Base-by-base conservation (phyloP, 2,888 invertebrate species). In the Agrypnus murinus region DNA sequence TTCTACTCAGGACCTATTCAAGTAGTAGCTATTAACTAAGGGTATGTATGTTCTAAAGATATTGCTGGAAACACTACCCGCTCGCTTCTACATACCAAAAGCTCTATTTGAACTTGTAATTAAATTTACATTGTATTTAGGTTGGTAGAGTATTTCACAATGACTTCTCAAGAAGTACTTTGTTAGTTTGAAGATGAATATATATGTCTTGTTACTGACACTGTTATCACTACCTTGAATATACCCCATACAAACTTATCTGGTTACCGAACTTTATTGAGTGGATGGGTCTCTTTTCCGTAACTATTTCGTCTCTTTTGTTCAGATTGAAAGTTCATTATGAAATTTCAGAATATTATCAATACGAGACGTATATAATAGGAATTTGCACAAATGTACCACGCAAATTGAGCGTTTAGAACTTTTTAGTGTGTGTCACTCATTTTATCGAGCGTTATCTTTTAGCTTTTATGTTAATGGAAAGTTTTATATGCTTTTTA, bases 101-200 rank as follows among this genome's bases (percentile, higher is more conserved):
- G 74, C 69, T 73, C 75, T 74, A 78, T 77, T 77, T 76, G 70
- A 65, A 66, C 71, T 70, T 59, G 68, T 74, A 73, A 75, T 72
- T 75, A 78, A 79, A 76, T 79, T 76, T 77, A 77, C 77, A 77
- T 75, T 75, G 71, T 69, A 71, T 70, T 55, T 55, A 55, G 55
- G 31, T 36, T 17, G 53, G 55, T 34, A 58, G 70, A 63, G 72
- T 65, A 75, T 50, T 69, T 65, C 72, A 67, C 71, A 71, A 71
- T 63, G 70, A 53, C 19, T 64, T 55, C 55, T 15, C 55, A 12
- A 55, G 55, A 36, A 55, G 25, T 55, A 55, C 36, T 55, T 55
- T 55, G 36, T 55, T 55, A 55, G 55, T 36, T 34, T 17, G 55
- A 31, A 34, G 38, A 6, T 15, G 25, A 17, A 15, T 36, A 15